These are phyloP conservation scores for Phengaris arion DNA, from an alignment of 2,888 invertebrate genomes.

Conservation along the genomic window DNA sequence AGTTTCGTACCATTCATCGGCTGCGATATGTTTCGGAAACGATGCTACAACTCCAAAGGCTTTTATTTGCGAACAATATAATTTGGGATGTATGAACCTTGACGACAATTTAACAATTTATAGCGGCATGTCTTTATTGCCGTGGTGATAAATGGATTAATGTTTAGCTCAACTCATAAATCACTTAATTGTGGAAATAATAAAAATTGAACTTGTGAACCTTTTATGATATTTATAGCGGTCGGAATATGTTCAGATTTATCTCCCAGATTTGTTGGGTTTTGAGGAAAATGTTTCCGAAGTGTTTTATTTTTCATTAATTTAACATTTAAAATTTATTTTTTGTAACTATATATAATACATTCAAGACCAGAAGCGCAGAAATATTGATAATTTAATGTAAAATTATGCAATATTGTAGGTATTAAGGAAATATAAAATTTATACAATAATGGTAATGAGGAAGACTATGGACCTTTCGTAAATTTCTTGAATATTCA, in stretches of 20 bases:
- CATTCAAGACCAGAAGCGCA: no score
- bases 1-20: slow-evolving; percentile 11
- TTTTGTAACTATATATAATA: no score
- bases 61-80: slow-evolving; percentile 59
- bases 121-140: slow-evolving; percentile 59
- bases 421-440: no score
- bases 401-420: no score
- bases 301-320: background rate
- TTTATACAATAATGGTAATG: no score
- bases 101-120: slow-evolving; percentile 62
- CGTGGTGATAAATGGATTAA: slow-evolving; percentile 55
- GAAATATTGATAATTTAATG: no score
- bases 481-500: no score
- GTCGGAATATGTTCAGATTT: slow-evolving; percentile 12
- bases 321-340: no score
- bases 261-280: slow-evolving; percentile 5
- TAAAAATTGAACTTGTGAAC: slow-evolving; percentile 11
- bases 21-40: slow-evolving; percentile 7
- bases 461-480: no score
- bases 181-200: slow-evolving; percentile 23
- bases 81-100: slow-evolving; percentile 54
- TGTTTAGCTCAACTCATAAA: slow-evolving; percentile 22
- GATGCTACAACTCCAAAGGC: slow-evolving; percentile 44
- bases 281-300: slow-evolving; percentile 6
- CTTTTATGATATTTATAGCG: slow-evolving; percentile 24